phyloP scores from a whole-genome alignment of 2,797 vertebrate genomes.

The Typhlichthys subterraneus region DNA sequence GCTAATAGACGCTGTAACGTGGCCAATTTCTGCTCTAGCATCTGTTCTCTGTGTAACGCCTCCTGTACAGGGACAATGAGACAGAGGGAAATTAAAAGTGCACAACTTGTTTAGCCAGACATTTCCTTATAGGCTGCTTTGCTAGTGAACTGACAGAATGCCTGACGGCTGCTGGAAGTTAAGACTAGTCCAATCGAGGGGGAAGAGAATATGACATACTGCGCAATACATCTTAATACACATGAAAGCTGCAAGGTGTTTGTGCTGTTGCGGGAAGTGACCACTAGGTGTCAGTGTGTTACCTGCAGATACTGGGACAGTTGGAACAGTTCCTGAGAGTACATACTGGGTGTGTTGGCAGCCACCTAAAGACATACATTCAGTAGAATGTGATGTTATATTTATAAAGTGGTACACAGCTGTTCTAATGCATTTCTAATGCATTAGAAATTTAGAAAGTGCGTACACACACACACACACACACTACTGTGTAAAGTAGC shows the following conservation, averaged over 20 bases:
- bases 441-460: no score
- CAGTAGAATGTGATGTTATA: no score
- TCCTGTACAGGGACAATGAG: conserved; percentile 76
- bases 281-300: conserved; percentile 70
- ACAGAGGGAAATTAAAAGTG: neutral
- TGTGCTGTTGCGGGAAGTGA: conserved; percentile 6
- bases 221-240: neutral
- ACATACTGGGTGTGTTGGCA: conserved; percentile 99
- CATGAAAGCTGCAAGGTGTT: neutral
- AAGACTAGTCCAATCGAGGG: neutral
- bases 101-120: no score
- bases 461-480: no score
- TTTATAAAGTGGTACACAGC: no score
- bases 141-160: no score
- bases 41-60: conserved; percentile 99
- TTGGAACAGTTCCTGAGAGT: conserved; percentile 99
- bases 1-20: conserved; percentile 94
- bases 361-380: conserved; percentile 81
- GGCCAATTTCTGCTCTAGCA: conserved; percentile 99
- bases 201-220: neutral
- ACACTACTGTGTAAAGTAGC: no score
- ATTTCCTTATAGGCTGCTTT: no score
- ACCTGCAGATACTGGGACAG: conserved; percentile 99
- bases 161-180: no score
- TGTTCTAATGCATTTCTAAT: no score